A percentile compares a stretch with the other conserved stretches of the same genome.
Conservation (phyloP, 2,888 invertebrate species). For the Meteorus cinctellus region DNA sequence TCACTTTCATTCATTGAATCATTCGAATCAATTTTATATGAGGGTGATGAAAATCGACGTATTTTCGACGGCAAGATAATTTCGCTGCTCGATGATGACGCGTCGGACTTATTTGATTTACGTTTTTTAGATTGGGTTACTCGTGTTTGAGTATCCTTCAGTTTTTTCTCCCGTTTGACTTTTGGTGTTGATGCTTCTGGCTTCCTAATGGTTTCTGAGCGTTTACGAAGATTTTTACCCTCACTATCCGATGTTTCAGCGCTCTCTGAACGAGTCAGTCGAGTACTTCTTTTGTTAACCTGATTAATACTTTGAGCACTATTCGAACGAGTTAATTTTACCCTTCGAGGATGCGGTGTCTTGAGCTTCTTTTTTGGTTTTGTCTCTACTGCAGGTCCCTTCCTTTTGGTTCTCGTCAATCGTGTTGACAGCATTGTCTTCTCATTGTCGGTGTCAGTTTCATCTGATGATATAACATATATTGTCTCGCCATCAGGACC, state of each 20-base stretch:
- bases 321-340: constrained; percentile 4
- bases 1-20: constrained; percentile 33
- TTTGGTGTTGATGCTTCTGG: background rate
- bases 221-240: background rate
- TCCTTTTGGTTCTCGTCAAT: constrained; percentile 38
- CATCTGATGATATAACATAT: constrained; percentile 52
- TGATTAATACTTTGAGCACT: constrained; percentile 22
- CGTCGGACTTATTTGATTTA: background rate
- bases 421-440: background rate
- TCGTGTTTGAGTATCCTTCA: background rate
- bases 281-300: constrained; percentile 10
- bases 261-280: background rate
- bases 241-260: constrained; percentile 14
- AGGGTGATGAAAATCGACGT: background rate
- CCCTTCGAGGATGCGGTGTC: background rate
- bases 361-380: constrained; percentile 35
- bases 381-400: constrained; percentile 39
- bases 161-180: background rate
- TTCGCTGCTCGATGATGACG: background rate
- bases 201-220: background rate
- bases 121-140: background rate
- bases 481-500: constrained; percentile 55
- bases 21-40: background rate
- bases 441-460: constrained; percentile 33
- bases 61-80: constrained; percentile 6